A percentile compares a stretch with the other conserved stretches of the same genome.
Evolutionary conservation across 2,113 vertebrate species (phyloP).

Genomic region (Aplodontia rufa): DNA sequence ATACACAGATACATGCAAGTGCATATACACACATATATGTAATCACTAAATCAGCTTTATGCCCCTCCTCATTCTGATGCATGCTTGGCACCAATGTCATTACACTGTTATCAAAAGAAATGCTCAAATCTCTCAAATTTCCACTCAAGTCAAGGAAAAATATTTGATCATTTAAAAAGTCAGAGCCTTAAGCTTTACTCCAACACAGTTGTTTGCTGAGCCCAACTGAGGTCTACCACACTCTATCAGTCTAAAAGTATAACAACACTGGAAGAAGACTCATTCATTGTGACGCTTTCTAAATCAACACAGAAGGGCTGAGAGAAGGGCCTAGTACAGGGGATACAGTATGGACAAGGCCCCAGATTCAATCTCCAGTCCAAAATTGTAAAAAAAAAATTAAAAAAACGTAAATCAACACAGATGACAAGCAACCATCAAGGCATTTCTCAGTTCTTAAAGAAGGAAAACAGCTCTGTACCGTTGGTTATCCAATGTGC

Average conservation of each 20-base stretch:
- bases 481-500: too few relatives aligned
- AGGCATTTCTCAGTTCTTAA: not conserved
- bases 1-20: too few relatives aligned
- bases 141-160: not conserved
- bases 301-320: too few relatives aligned
- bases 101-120: not conserved
- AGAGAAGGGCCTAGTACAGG: too few relatives aligned
- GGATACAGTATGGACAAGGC: too few relatives aligned
- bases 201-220: not conserved
- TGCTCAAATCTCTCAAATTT: not conserved
- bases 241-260: not conserved
- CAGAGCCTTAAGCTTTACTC: not conserved
- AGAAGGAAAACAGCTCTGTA: not conserved
- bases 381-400: too few relatives aligned
- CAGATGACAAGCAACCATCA: not conserved
- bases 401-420: too few relatives aligned
- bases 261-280: not conserved
- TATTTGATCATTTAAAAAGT: not conserved
- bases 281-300: not conserved
- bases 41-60: not conserved
- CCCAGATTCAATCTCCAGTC: too few relatives aligned
- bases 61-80: not conserved
- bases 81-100: not conserved
- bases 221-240: not conserved
- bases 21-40: not conserved